phyloP scores from a whole-genome alignment of 2,888 invertebrate genomes.

The Tolmerus cingulatus region DNA sequence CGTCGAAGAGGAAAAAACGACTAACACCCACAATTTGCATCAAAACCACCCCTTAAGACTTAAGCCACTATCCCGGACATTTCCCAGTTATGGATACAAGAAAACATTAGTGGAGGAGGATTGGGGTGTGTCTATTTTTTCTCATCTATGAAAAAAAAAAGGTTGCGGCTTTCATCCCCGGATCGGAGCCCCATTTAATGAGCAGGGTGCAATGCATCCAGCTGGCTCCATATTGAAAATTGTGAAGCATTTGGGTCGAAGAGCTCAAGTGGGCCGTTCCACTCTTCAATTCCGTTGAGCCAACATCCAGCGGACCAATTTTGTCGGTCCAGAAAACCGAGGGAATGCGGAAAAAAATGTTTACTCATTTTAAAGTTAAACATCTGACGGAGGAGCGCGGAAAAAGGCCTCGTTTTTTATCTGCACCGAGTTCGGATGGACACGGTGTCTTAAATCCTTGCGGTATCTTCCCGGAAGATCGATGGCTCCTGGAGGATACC shows the following conservation, averaged over 20 bases:
- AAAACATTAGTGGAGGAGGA: background rate
- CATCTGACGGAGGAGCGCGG: background rate
- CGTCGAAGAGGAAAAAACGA: background rate
- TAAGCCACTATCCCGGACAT: background rate
- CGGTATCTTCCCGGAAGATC: background rate
- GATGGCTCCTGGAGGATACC: background rate
- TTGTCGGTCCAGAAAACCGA: background rate
- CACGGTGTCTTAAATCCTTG: background rate
- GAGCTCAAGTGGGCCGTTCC: background rate
- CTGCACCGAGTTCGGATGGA: background rate
- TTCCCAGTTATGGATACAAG: background rate
- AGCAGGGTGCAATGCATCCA: background rate
- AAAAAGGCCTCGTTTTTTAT: background rate
- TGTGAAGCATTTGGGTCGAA: background rate
- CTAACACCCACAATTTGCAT: background rate
- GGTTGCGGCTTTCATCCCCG: background rate
- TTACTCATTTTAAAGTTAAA: slow-evolving; percentile 21
- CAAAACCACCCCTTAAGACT: background rate
- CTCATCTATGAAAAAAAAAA: background rate
- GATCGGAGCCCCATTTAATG: background rate
- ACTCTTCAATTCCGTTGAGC: background rate
- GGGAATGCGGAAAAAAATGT: background rate
- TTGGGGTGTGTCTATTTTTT: background rate
- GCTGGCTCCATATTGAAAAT: slow-evolving; percentile 10
- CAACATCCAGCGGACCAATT: background rate